Evolutionary conservation across 2,797 vertebrate genomes (phyloP), one percentile per base, ranked within the genome.

Genomic region (Channa striata): DNA sequence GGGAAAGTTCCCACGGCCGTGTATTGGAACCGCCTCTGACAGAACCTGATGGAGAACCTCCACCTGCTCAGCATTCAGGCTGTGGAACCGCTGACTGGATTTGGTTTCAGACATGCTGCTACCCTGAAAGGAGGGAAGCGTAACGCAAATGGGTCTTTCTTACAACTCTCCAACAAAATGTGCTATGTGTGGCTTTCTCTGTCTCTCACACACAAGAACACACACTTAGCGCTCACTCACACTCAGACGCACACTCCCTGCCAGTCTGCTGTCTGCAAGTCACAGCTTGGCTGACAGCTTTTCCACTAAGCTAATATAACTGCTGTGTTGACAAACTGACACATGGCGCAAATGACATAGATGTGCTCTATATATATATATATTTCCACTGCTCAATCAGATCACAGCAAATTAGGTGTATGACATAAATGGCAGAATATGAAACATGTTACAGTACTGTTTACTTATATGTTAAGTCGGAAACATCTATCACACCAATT

Each of bases 1-100:
- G 17, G 98, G 98, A 61, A 99, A 99, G 92, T 99, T 96, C 16
- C 97, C 97, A 40, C 96, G 95, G 64, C 98, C 98, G 40, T 99
- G 98, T 91, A 99, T 95, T 30, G 97, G 98, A 78, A 97, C 95
- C 66, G 94, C 93, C 83, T 98, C 96, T 0, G 94, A 94, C 67
- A 99, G 92, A 74, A 99, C 97, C 82, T 97, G 95, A 87, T 99
- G 94, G 72, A 99, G 93, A 77, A 95, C 95, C 85, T 94, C 91
- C 88, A 99, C 93, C 87, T 99, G 98, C 74, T 99, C 96, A 70
- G 95, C 92, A 56, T 94, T 96, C 85, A 99, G 95, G 89, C 91
- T 94, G 87, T 97, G 96, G 92, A 97, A 99, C 79, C 97, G 93
- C 79, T 95, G 93, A 51, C 94, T 94, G 71, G 90, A 77, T 87